These are phyloP conservation scores for Cerastoderma edule DNA, from an alignment of 2,888 invertebrate species.

Conservation along the genomic window DNA sequence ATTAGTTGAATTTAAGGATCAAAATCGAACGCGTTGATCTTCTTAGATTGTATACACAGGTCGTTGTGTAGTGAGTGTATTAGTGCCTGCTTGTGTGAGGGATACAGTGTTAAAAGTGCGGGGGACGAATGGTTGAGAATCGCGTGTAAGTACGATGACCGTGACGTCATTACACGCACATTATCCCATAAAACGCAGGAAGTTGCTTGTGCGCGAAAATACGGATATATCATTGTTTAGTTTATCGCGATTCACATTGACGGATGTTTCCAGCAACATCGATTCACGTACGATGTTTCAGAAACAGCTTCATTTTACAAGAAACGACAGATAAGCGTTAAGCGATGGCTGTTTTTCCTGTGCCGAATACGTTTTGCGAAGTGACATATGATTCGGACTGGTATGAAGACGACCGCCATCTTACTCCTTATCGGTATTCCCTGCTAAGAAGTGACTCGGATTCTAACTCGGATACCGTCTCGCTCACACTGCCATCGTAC, in stretches of 20 bases:
- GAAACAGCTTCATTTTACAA: neutral
- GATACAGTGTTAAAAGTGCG: neutral
- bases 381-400: slow-evolving; percentile 71
- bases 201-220: slow-evolving; percentile 48
- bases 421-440: slow-evolving; percentile 65
- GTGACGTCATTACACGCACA: slow-evolving; percentile 53
- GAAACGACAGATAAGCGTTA: neutral
- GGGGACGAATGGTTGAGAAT: neutral
- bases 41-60: slow-evolving; percentile 3
- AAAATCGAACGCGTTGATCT: neutral
- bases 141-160: slow-evolving; percentile 36
- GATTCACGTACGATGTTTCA: neutral
- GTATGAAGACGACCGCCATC: slow-evolving; percentile 59
- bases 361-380: slow-evolving; percentile 67
- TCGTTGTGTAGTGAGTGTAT: neutral
- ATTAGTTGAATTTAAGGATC: slow-evolving; percentile 19
- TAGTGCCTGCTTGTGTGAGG: neutral
- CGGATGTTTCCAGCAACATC: neutral
- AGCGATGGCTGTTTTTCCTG: slow-evolving; percentile 8
- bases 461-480: slow-evolving; percentile 60
- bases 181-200: slow-evolving; percentile 31
- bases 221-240: slow-evolving; percentile 4
- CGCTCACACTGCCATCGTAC: slow-evolving; percentile 63
- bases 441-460: slow-evolving; percentile 53
- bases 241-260: neutral